phyloP scores from a whole-genome alignment of 2,797 vertebrate species.

The Glossophaga mutica region DNA sequence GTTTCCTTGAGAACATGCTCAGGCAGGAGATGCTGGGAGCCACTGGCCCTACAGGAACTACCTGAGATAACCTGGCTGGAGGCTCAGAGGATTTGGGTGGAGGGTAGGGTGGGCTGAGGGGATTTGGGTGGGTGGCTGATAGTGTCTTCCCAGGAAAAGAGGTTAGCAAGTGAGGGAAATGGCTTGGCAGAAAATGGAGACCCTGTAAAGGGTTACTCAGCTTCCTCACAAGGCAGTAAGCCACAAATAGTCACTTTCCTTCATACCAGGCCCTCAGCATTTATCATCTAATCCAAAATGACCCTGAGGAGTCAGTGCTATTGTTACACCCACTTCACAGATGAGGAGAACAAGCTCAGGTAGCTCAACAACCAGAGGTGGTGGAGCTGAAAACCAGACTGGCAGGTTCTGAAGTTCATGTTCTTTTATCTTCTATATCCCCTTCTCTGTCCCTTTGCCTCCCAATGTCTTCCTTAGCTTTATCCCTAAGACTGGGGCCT shows the following conservation, averaged over 20 bases:
- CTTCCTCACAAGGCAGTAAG: background rate
- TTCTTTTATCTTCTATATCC: background rate
- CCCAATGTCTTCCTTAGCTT: background rate
- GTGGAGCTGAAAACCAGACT: background rate
- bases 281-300: background rate
- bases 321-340: background rate
- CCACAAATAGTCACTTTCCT: background rate
- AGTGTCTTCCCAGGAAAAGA: background rate
- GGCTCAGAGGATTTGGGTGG: background rate
- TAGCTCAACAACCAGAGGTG: background rate
- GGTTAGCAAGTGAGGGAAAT: background rate
- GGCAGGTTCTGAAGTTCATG: background rate
- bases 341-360: background rate
- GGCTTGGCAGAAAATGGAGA: background rate
- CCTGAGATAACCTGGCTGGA: background rate
- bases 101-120: background rate
- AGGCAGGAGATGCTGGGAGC: background rate
- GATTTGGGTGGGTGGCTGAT: fast-evolving
- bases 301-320: background rate
- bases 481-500: background rate
- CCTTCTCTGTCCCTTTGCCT: background rate
- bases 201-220: background rate
- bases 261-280: background rate
- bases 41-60: background rate
- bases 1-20: background rate